Percentiles rank a stretch among this genome's conserved stretches.
Conservation (phyloP, 2,888 invertebrate genomes). For the Apotomis betuletana region DNA sequence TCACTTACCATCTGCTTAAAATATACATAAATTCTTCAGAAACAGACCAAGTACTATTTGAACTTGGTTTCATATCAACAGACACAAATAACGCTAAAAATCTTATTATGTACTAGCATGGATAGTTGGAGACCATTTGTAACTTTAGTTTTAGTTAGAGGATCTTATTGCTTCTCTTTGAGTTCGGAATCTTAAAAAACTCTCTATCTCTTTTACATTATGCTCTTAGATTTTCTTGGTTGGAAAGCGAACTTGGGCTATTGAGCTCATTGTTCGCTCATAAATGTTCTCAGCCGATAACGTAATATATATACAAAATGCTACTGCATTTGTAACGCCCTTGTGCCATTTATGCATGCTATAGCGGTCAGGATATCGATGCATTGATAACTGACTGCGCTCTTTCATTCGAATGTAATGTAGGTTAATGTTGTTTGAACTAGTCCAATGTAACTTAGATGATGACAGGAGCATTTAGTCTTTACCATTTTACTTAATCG, state of each 20-base stretch:
- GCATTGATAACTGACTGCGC: constrained; percentile 38
- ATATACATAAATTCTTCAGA: no score
- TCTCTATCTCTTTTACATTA: neutral
- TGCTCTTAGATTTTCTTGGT: neutral
- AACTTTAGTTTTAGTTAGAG: no score
- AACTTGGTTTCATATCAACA: no score
- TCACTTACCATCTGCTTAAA: neutral
- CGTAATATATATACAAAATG: constrained; percentile 1
- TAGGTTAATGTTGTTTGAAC: constrained; percentile 29
- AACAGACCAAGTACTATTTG: no score
- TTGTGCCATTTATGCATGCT: constrained; percentile 27
- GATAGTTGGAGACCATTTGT: no score
- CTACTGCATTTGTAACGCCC: constrained; percentile 15
- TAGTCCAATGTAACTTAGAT: constrained; percentile 11
- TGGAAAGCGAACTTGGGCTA: neutral
- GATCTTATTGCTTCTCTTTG: no score
- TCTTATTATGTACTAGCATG: no score
- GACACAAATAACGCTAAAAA: no score
- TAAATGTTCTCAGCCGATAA: neutral
- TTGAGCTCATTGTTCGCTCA: neutral
- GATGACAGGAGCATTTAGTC: neutral
- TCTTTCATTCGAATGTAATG: constrained; percentile 32
- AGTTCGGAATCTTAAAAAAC: no score
- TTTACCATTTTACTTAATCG: no score
- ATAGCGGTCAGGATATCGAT: constrained; percentile 32